A percentile compares a stretch with the other conserved stretches of the same genome.
Evolutionary conservation across 2,113 vertebrate species (phyloP).

Genomic region (Scolopax mira): DNA sequence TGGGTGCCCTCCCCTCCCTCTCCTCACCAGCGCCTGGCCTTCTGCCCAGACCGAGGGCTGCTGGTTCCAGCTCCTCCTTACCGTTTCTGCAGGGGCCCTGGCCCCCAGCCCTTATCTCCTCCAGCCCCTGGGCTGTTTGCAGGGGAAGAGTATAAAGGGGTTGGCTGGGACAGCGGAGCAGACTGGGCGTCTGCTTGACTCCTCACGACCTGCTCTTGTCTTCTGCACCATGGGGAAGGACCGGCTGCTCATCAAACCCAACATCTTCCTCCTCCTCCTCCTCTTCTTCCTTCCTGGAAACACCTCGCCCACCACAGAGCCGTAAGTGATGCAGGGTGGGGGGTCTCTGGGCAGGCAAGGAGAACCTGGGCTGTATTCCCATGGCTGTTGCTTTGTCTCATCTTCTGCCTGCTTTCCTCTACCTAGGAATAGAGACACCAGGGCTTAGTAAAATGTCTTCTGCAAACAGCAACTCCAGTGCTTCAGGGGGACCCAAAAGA

Average conservation of each 20-base stretch:
- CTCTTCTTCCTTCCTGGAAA: conserved; percentile 22
- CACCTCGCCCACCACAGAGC: not conserved
- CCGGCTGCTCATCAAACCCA: not conserved
- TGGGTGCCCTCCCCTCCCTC: not conserved
- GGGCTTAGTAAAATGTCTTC: not conserved
- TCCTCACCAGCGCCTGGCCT: not conserved
- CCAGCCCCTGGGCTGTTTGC: conserved; percentile 7
- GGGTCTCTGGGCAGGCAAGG: not conserved
- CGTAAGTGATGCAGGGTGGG: conserved; percentile 22
- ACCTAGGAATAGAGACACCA: not conserved
- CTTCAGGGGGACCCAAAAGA: not conserved
- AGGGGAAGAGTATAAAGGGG: conserved; percentile 22
- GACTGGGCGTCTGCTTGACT: not conserved
- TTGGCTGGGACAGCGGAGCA: not conserved
- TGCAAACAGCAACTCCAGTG: not conserved
- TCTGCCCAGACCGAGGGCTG: not conserved
- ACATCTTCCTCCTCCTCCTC: conserved; percentile 20
- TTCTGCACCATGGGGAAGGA: conserved; percentile 25
- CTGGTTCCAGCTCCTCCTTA: conserved; percentile 24
- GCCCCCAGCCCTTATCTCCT: conserved; percentile 50
- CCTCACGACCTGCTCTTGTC: not conserved
- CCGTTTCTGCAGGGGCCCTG: not conserved
- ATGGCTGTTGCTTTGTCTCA: not conserved
- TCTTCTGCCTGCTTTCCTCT: not conserved
- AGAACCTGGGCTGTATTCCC: not conserved